Evolutionary conservation across 1,140 invertebrate genomes (phyloP).

Genomic region (Pristionchus pacificus): DNA sequence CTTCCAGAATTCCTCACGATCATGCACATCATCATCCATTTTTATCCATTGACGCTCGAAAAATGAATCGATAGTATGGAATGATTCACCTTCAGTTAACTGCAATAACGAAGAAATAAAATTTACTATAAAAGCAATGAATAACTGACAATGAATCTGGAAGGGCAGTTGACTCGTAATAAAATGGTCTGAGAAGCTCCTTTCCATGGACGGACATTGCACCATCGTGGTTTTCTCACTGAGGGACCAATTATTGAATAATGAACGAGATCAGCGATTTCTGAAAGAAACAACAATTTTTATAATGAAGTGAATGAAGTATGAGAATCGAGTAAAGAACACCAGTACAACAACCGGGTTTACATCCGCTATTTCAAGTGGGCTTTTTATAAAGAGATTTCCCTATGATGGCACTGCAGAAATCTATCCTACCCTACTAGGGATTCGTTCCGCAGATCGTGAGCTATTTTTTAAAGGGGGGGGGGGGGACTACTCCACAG

Average conservation of each 20-base stretch:
- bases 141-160: constrained; percentile 29
- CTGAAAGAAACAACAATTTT: constrained; percentile 13
- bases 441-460: no score
- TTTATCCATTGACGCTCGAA: constrained; percentile 29
- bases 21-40: constrained; percentile 21
- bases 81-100: constrained; percentile 9
- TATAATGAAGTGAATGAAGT: neutral
- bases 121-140: neutral
- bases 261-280: constrained; percentile 7
- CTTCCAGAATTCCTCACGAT: constrained; percentile 28
- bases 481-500: no score
- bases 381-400: no score
- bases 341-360: neutral
- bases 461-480: no score
- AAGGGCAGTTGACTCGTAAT: constrained; percentile 23
- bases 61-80: constrained; percentile 21
- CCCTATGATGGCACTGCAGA: no score
- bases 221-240: constrained; percentile 13
- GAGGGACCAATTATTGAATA: constrained; percentile 11
- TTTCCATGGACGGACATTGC: constrained; percentile 18
- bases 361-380: no score
- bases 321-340: neutral
- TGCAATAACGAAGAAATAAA: constrained; percentile 27
- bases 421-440: no score
- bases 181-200: constrained; percentile 21